phyloP scores from a whole-genome alignment of 2,113 vertebrate species.

The Peromyscus polionotus region DNA sequence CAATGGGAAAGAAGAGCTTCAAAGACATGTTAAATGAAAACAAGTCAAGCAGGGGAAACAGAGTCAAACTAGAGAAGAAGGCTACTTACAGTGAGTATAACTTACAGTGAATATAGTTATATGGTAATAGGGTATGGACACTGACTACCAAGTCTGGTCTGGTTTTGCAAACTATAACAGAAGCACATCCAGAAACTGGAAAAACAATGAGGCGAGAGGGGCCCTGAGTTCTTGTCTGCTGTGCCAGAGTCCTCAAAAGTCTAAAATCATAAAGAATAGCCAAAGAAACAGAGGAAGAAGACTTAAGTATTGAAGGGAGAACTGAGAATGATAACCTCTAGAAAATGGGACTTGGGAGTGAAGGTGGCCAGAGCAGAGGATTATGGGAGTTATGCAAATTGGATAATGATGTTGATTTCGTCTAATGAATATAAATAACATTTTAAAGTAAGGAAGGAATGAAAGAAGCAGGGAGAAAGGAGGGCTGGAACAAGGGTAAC shows the following conservation, averaged over 20 bases:
- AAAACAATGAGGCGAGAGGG: background rate
- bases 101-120: background rate
- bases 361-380: background rate
- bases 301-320: background rate
- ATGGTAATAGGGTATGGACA: background rate
- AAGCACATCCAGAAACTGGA: background rate
- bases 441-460: constrained; percentile 17
- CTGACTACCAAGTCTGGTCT: background rate
- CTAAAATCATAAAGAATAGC: background rate
- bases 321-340: background rate
- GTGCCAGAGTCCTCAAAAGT: background rate
- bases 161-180: background rate
- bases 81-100: background rate
- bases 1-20: background rate
- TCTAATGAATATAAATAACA: background rate
- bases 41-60: background rate
- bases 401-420: background rate
- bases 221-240: background rate
- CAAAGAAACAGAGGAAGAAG: background rate
- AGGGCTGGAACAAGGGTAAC: background rate
- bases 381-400: background rate
- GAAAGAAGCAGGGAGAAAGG: background rate
- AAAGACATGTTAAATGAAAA: background rate
- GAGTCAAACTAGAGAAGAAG: background rate
- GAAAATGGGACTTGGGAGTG: background rate